phyloP scores from a whole-genome alignment of 2,113 vertebrate species.

The Halichoeres trimaculatus region DNA sequence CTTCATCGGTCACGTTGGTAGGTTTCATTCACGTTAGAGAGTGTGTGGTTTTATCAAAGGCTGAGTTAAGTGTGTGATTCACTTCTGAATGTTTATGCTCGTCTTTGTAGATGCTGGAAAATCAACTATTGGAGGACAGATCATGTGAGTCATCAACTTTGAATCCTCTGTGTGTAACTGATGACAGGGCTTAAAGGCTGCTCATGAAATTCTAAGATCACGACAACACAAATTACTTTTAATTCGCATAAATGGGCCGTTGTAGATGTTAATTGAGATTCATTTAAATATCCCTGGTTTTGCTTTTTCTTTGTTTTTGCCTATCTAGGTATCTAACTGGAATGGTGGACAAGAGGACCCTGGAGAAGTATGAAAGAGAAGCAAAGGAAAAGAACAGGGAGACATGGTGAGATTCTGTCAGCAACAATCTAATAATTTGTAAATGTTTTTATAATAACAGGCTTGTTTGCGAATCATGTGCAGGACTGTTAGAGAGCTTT shows the following conservation, averaged over 20 bases:
- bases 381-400: conserved; percentile 99
- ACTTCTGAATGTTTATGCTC: neutral
- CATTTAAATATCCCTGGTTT: neutral
- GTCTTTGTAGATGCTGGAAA: conserved; percentile 92
- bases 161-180: neutral
- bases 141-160: conserved; percentile 89
- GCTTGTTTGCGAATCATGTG: neutral
- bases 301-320: neutral
- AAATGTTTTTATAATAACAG: neutral
- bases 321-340: conserved; percentile 94
- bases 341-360: conserved; percentile 99
- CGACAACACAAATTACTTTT: too few species aligned
- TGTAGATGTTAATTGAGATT: too few species aligned
- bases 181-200: neutral
- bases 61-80: neutral
- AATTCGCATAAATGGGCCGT: too few species aligned
- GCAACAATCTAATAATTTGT: neutral
- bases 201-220: neutral
- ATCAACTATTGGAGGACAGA: conserved; percentile 98
- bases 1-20: conserved; percentile 98
- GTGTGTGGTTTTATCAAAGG: neutral
- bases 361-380: conserved; percentile 99
- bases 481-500: neutral
- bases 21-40: conserved; percentile 56
- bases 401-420: conserved; percentile 88